Base-by-base conservation (phyloP, 2,113 vertebrate species). In the Sciurus niger region DNA sequence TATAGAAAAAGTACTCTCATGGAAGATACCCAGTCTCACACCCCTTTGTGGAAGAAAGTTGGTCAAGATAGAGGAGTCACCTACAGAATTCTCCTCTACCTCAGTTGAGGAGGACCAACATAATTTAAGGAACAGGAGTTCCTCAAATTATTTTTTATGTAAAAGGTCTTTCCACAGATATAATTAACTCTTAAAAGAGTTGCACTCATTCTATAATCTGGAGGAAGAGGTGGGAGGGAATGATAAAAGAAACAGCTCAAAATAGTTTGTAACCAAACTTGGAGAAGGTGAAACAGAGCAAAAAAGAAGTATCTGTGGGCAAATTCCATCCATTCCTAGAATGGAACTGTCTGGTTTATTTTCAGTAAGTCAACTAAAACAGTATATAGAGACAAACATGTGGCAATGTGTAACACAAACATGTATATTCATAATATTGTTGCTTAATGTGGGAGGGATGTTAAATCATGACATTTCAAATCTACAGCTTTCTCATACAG, bases 361-460 rank as follows among this genome's bases (percentile, higher is more conserved):
- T 88, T 84, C n/a, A 94, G 68, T 30, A 83, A 43, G 84, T 73
- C 72, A 88, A 89, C 70, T 72, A 89, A 83, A 88, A 46, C 30
- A 78, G 30, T 78, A 63, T 43, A 53, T n/a, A 17, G 53, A 63
- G 48, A 89, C 83, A 63, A 63, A 63, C 30, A 55, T 63, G 79
- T 48, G 79, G 34, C 65, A 79, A 34, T 67, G 78, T 51, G 10
- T 63, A 79, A 48, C 72, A 84, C 84, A 92, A 84, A 92, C 8
- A 43, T 18, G 60, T 63, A 70, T 89, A 84, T 78, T 84, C 84
- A 51, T 22, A 84, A 51, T 68, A 16, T 83, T 63, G 60, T 11
- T 90, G 55, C 25, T 92, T 72, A 63, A 58, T 28, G 16, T 65
- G 24, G 78, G 43, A 84, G 37, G n/a, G 14, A 93, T 79, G 84